Evolutionary conservation across 1,140 invertebrate species (phyloP), one percentile per base, ranked within the genome.

Genomic region (Magallana angulata): DNA sequence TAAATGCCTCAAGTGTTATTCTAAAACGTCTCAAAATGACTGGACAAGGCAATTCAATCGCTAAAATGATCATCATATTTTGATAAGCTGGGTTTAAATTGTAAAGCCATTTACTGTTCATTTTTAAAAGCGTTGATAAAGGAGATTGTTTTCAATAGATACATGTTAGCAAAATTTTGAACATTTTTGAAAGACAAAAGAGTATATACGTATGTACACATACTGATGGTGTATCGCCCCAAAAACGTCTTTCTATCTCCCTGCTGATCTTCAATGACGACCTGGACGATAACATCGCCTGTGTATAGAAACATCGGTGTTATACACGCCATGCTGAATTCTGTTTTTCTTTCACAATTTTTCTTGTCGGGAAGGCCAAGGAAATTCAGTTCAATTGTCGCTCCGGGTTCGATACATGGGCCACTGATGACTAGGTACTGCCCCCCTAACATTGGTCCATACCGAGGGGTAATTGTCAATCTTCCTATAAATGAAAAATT

Each of bases 391-490:
- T 24, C 11, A n/a, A 87, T 36, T 6, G 59, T 82, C 16, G 80
- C 86, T 16, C 16, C 62, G 0, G 59, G 8, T 9, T 56, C 30
- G 48, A 87, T 82, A 64, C 86, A 87, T 30, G 86, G 86, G 24
- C 86, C 86, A 11, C 71, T 48, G 30, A 87, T 24, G 2, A 64
- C 59, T 3, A 87, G n/a, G 30, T 60, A 59, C 60, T 87, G 76
- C 6, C 80, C 80, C 9, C 86, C 86, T 60, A 62, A 71, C 80
- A 87, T 64, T 14, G 86, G 58, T 16, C 58, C 36, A 30, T 87
- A 82, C 9, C 58, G 80, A 2, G 86, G 86, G 7, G 58, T 62
- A 18, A 87, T 60, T 1, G 80, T 82, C 36, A 87, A 59, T 16
- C 56, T 16, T 48, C 86, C 86, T 14, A 24, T 80, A 86, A 57